Base-by-base conservation (phyloP, 2,888 invertebrate species). In the Eumerus sabulonum region DNA sequence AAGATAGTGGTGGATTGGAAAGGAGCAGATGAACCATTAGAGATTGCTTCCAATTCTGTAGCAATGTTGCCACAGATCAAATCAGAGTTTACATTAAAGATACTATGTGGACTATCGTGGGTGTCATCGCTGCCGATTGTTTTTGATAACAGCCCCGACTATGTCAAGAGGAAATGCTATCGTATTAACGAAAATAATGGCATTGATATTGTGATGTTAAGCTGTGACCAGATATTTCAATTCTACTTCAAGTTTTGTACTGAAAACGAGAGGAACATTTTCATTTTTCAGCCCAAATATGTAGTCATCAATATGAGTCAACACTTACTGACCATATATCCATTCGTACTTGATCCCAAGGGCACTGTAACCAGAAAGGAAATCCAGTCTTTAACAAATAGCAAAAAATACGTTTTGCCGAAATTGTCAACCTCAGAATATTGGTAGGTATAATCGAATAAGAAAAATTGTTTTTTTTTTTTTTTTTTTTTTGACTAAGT, bases 1-100 rank as follows among this genome's bases (percentile, higher is more conserved):
- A 88, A 91, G 14, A 86, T 95, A 0, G 81, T 84, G 51, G 67
- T 89, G 1, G 77, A 74, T 14, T 73, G 85, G 17, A 47, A 85
- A 50, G 84, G 85, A 9, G 77, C 66, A 0, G 70, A 81, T 1
- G 57, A 81, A 3, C 84, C 83, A 0, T 66, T 82, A 1, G 40
- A 50, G 1, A 64, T 88, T 0, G 68, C 82, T 1, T 82, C 86
- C 1, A 88, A 88, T 74, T 76, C 84, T n/a, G 72, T 89, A 50
- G 84, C 85, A 68, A 86, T 87, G 85, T 53, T 89, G 48, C 84
- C 85, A 1, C 51, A 74, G 9, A 77, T 88, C 0, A 76, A 64
- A 1, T 63, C 82, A 0, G 77, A 83, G 0, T 88, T 88, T 44
- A 84, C 82, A 1, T 36, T 88, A 3, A 84, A 84, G 42, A 81